Evolutionary conservation across 2,888 invertebrate species (phyloP), one percentile per base, ranked within the genome.

Genomic region (Trissolcus brochymenae): DNA sequence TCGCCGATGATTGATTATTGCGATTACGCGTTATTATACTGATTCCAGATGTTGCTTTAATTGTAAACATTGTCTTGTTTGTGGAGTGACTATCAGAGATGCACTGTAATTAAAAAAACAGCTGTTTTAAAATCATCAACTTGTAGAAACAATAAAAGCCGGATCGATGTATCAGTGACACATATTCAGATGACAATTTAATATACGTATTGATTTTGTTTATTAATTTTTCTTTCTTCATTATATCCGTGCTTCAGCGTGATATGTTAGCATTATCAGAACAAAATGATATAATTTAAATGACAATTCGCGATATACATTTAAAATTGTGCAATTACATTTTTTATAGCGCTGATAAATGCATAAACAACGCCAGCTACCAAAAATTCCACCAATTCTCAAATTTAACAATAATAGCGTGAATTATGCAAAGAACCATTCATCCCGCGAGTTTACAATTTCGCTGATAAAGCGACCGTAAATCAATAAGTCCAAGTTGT

Each of bases 111-210:
- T 54, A 50, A 46, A 53, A 64, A 64, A 16, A 4, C 55, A 62
- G 64, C 64, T 64, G 46, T 25, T 64, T 54, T 53, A 41, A 21
- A 53, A 41, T n/a, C 21, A 17, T 21, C 14, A 25, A 51, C n/a
- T 6, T 53, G 51, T 13, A 29, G 21, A 35, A 50, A 40, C 56
- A 56, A 66, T 66, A 40, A 66, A 66, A 40, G 16, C 9, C 4
- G 19, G 25, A 35, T 35, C 55, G 66, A 56, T 56, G 50, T 66
- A 66, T 66, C 50, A 50, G 21, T 66, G 66, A 56, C 50, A 49
- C 17, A 67, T 67, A 59, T 67, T 66, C 57, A 25, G 35, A 59
- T 59, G 57, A 53, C 67, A 21, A 67, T 67, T 67, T 59, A n/a
- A n/a, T n/a, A 59, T 53, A 59, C 35, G 46, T 67, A n/a, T 43